Conservation (phyloP, 2,888 invertebrate genomes). For the Ormyrus rosae region DNA sequence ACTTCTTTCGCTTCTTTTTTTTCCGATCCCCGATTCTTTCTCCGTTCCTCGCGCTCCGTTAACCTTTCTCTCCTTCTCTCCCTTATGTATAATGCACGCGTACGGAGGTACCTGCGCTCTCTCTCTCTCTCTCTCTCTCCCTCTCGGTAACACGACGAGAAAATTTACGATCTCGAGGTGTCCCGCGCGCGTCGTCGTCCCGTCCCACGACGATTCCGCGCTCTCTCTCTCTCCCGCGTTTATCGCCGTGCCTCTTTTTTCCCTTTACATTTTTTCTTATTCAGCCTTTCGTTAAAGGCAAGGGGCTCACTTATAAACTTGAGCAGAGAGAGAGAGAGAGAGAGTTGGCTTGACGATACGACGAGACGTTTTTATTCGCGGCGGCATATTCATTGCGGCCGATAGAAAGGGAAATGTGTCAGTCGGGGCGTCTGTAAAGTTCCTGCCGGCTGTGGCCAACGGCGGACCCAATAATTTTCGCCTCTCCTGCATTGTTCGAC, state of each 20-base stretch:
- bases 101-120: conserved; percentile 48
- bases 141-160: conserved; percentile 39
- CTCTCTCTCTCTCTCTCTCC: background rate
- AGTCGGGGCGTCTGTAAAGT: too few relatives aligned
- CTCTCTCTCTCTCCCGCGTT: background rate
- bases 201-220: conserved; percentile 28
- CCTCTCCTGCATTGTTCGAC: conserved; percentile 22
- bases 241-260: background rate
- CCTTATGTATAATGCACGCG: conserved; percentile 59
- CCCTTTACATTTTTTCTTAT: too few relatives aligned
- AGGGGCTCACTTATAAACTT: background rate
- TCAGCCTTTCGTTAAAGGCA: background rate
- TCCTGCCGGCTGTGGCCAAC: background rate
- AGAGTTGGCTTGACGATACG: conserved; percentile 1
- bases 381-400: conserved; percentile 7
- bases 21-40: conserved; percentile 1
- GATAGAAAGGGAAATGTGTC: conserved; percentile 25
- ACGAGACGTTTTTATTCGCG: conserved; percentile 23
- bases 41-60: conserved; percentile 26
- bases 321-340: background rate
- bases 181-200: background rate
- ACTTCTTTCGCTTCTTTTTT: background rate
- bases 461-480: conserved; percentile 24
- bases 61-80: conserved; percentile 27
- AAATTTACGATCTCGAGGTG: conserved; percentile 63